A percentile compares a stretch with the other conserved stretches of the same genome.
Conservation (phyloP, 2,113 vertebrate species). For the Pelodiscus sinensis region DNA sequence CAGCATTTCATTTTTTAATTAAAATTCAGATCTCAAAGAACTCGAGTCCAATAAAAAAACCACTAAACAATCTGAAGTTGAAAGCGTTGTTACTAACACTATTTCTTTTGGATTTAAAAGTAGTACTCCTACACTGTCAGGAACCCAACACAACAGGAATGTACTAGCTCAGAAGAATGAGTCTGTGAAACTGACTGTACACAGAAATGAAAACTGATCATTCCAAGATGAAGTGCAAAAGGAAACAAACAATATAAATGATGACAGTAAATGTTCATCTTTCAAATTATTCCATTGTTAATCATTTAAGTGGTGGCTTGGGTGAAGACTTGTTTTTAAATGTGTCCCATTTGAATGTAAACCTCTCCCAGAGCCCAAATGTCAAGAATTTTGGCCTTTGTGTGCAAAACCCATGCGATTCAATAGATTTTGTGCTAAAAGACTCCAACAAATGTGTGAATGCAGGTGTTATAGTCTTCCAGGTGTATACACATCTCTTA, state of each 20-base stretch:
- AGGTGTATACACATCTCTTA: neutral
- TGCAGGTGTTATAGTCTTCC: neutral
- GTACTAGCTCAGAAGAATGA: neutral
- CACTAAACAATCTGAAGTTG: constrained; percentile 4
- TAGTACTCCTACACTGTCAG: neutral
- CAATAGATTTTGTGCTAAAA: neutral
- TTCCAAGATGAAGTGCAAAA: constrained; percentile 17
- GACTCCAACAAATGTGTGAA: neutral
- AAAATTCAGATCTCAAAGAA: constrained; percentile 10
- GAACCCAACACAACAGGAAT: neutral
- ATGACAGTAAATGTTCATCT: neutral
- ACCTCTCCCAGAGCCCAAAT: neutral
- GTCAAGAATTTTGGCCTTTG: constrained; percentile 3
- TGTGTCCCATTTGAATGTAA: neutral
- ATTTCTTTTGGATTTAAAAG: neutral
- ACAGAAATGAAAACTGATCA: neutral
- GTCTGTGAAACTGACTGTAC: neutral
- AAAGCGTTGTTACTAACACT: neutral
- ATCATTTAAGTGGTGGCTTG: neutral
- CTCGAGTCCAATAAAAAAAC: constrained; percentile 39
- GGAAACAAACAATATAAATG: neutral
- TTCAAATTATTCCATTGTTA: neutral
- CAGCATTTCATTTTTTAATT: constrained; percentile 3
- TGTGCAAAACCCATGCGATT: neutral
- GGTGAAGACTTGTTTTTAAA: neutral